A percentile compares a stretch with the other conserved stretches of the same genome.
Conservation (phyloP, 2,797 vertebrate genomes). For the Naso thynnoides region DNA sequence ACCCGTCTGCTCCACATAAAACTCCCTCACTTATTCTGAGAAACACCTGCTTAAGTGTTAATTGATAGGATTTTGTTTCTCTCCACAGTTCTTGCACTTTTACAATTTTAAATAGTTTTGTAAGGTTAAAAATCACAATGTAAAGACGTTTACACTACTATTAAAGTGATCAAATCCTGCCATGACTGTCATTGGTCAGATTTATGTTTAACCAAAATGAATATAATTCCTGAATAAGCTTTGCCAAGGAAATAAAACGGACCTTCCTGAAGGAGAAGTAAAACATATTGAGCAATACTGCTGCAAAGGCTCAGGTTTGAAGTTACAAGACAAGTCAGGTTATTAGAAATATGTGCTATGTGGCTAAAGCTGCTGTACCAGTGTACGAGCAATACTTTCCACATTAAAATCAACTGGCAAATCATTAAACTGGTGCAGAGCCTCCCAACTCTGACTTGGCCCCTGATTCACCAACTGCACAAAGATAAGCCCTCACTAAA, state of each 20-base stretch:
- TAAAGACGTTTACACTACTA: not conserved
- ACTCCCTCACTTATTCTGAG: no score
- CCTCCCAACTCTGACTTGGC: conserved; percentile 61
- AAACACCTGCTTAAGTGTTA: no score
- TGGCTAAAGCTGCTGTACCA: conserved; percentile 42
- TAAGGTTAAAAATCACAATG: not conserved
- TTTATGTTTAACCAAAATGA: conserved; percentile 13
- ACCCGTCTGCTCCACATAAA: not conserved
- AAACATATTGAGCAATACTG: conserved; percentile 1
- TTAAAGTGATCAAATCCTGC: conserved; percentile 14
- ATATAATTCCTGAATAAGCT: conserved; percentile 13
- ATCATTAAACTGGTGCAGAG: conserved; percentile 65
- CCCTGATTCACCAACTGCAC: conserved; percentile 61
- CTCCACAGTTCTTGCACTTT: no score
- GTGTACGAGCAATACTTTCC: conserved; percentile 51
- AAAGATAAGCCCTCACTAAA: conserved; percentile 68
- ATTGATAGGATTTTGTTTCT: no score
- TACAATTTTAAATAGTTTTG: not conserved
- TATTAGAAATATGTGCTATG: conserved; percentile 37
- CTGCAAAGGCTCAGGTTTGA: conserved; percentile 14
- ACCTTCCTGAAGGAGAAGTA: conserved; percentile 30
- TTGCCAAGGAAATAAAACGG: conserved; percentile 32
- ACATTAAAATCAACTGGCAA: conserved; percentile 66
- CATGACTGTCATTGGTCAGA: conserved; percentile 1
- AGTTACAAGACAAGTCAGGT: conserved; percentile 39